Conservation (phyloP, 2,797 vertebrate genomes). For the Thunnus albacares region DNA sequence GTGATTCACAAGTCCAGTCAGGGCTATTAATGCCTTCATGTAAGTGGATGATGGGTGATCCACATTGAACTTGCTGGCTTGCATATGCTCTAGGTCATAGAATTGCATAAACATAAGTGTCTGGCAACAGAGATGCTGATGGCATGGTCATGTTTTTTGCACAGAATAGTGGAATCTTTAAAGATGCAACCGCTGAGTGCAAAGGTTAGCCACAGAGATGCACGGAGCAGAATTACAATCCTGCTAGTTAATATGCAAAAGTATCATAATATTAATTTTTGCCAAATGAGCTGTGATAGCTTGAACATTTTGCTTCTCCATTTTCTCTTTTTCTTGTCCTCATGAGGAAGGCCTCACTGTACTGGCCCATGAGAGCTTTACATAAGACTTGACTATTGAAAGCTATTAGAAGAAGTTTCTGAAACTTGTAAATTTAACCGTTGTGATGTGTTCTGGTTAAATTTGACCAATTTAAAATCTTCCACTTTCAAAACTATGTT, state of each 20-base stretch:
- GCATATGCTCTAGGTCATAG: conserved; percentile 33
- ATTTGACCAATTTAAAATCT: background rate
- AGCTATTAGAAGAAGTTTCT: conserved; percentile 34
- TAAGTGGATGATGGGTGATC: conserved; percentile 41
- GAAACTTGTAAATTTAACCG: conserved; percentile 50
- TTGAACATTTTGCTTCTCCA: conserved; percentile 13
- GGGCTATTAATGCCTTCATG: conserved; percentile 23
- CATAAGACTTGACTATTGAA: conserved; percentile 17
- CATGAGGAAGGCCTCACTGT: conserved; percentile 10
- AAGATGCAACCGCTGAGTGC: conserved; percentile 46
- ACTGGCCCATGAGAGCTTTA: conserved; percentile 35
- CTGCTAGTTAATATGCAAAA: conserved; percentile 30
- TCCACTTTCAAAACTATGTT: background rate
- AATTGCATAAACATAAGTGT: conserved; percentile 52
- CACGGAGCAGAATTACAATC: conserved; percentile 18
- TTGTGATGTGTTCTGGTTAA: conserved; percentile 1
- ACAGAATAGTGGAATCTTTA: conserved; percentile 39
- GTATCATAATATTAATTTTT: conserved; percentile 27
- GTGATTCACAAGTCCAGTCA: conserved; percentile 28
- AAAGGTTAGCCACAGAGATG: conserved; percentile 31
- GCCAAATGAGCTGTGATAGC: conserved; percentile 20
- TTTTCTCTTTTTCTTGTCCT: conserved; percentile 16
- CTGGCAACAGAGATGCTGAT: conserved; percentile 33
- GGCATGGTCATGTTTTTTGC: conserved; percentile 45
- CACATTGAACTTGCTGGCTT: conserved; percentile 31